Conservation (phyloP, 2,797 vertebrate genomes). For the Chaetodon trifasciatus region DNA sequence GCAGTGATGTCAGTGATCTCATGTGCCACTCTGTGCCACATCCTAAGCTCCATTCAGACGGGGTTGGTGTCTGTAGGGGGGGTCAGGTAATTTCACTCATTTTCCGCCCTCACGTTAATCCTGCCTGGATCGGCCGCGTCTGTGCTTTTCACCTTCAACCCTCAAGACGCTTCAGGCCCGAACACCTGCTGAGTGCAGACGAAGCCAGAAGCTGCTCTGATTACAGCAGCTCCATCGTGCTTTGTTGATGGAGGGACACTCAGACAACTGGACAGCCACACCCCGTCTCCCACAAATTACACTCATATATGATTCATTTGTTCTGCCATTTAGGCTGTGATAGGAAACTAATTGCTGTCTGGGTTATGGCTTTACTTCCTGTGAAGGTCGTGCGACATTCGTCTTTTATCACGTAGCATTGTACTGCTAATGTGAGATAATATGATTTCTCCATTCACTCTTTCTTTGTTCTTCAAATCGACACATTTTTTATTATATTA, state of each 20-base stretch:
- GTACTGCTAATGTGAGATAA: too few species aligned
- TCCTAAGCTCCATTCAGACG: constrained; percentile 39
- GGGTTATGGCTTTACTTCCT: not conserved
- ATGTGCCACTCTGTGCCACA: constrained; percentile 29
- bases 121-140: not conserved
- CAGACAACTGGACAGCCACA: not conserved
- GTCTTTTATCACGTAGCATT: not conserved
- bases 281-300: not conserved
- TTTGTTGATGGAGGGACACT: not conserved
- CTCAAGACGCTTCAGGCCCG: not conserved
- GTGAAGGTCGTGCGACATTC: not conserved
- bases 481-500: not conserved
- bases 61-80: constrained; percentile 31
- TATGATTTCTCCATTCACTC: not conserved
- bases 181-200: constrained; percentile 1
- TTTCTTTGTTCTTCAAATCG: not conserved
- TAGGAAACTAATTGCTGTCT: not conserved
- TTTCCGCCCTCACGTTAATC: constrained; percentile 21
- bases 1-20: constrained; percentile 10
- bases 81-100: constrained; percentile 27
- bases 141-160: constrained; percentile 20
- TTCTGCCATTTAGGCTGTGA: not conserved
- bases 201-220: not conserved
- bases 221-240: not conserved
- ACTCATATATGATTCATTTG: not conserved